phyloP scores from a whole-genome alignment of 2,888 invertebrate genomes.

The Coelinius sp. region DNA sequence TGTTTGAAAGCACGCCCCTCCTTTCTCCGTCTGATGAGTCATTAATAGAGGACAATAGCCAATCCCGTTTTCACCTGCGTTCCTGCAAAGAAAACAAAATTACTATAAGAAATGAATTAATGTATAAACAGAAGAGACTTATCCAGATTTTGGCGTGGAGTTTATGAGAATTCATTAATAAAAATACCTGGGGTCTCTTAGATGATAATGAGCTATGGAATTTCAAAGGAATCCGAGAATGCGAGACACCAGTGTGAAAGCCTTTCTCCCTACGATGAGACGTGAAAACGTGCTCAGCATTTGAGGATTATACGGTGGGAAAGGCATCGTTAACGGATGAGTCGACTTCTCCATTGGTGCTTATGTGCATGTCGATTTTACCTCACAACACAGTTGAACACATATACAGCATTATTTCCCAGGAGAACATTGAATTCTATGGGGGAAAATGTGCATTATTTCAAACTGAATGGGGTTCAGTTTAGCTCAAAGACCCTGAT shows the following conservation, averaged over 20 bases:
- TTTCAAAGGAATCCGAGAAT: constrained; percentile 27
- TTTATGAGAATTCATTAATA: constrained; percentile 24
- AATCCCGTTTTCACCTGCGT: no score
- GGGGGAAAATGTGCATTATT: constrained; percentile 7
- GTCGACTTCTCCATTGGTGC: constrained; percentile 10
- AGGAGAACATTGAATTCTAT: neutral
- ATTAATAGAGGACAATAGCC: no score
- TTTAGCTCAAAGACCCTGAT: neutral
- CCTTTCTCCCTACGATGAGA: constrained; percentile 20
- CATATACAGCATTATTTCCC: constrained; percentile 11
- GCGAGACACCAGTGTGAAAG: constrained; percentile 12
- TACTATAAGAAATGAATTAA: neutral
- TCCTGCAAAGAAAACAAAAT: no score
- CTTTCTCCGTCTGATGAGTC: no score
- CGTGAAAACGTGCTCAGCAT: constrained; percentile 38
- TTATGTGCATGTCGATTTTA: constrained; percentile 25
- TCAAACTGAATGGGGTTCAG: neutral
- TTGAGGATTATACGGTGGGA: constrained; percentile 29
- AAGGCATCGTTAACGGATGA: constrained; percentile 26
- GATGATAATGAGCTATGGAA: constrained; percentile 38
- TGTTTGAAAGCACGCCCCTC: no score
- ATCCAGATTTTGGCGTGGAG: neutral
- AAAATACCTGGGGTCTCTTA: neutral
- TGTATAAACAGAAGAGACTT: neutral
- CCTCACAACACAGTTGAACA: neutral